Base-by-base conservation (phyloP, 2,113 vertebrate species). In the Alouatta palliata region DNA sequence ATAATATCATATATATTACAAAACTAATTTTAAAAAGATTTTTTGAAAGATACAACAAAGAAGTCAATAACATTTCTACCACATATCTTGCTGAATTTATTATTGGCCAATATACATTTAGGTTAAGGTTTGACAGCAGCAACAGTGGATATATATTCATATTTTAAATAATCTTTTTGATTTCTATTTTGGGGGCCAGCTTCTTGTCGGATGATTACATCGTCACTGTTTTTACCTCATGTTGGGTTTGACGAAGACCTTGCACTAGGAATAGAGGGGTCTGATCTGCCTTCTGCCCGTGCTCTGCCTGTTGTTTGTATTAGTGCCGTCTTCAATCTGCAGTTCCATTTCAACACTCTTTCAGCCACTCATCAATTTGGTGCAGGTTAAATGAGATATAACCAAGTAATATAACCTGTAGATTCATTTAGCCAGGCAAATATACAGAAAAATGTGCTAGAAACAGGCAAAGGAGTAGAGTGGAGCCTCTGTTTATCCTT, bases 101-200 rank as follows among this genome's bases (percentile, higher is more conserved):
- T 75, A 92, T 13, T 37, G 35, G 40, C 81, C 87, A 87, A 70
- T 75, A 80, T 13, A 87, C 5, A 77, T 47, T 64, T 81, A 82
- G n/a, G 27, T 8, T 71, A 92, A 90, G 27, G 10, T 85, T 93
- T 88, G 77, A 80, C 70, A 80, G 87, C 85, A 75, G 20, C 3
- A 3, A 90, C 13, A 0, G 32, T 37, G 30, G 35, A 49, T 81
- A 68, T n/a, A 75, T 92, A 89, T 61, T 96, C 35, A 12, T 43
- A 89, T 90, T 90, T 92, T 91, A 73, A 96, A 66, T 71, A 52
- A 95, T 71, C 71, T 80, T 93, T 35, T 92, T 70, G 17, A 75
- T 81, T 95, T 92, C 64, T 87, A 12, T 54, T 27, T 95, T 40
- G 11, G 10, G 43, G 25, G 49, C 49, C 70, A 87, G 16, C 13